Evolutionary conservation across 2,888 invertebrate species (phyloP).

Genomic region (Himalopsyche tibetana): DNA sequence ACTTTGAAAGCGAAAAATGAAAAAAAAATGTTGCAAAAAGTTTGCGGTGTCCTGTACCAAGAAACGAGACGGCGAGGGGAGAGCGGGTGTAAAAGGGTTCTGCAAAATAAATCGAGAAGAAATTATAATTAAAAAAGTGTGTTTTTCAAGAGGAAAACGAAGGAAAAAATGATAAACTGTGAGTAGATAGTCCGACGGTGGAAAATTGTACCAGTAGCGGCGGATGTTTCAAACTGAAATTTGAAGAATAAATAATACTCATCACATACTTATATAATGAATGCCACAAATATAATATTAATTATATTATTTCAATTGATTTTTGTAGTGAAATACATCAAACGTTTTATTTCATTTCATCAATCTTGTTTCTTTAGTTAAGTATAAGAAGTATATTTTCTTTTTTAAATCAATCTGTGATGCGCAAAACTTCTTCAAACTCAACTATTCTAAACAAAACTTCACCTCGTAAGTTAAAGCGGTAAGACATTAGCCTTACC

Average conservation of each 20-base stretch:
- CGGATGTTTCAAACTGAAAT: not conserved
- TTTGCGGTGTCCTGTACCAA: slow-evolving; percentile 34
- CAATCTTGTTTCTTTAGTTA: too few relatives aligned
- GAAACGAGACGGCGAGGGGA: slow-evolving; percentile 26
- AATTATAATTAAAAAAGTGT: slow-evolving; percentile 66
- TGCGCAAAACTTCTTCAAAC: too few relatives aligned
- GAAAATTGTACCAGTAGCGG: slow-evolving; percentile 51
- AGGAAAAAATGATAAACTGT: slow-evolving; percentile 65
- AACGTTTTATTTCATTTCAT: too few relatives aligned
- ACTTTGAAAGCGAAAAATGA: slow-evolving; percentile 25
- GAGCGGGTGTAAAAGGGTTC: slow-evolving; percentile 63
- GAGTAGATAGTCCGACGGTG: slow-evolving; percentile 62
- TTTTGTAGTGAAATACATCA: too few relatives aligned
- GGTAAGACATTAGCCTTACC: too few relatives aligned
- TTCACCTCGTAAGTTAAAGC: too few relatives aligned
- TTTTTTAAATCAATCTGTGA: too few relatives aligned
- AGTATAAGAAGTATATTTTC: too few relatives aligned
- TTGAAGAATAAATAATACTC: not conserved
- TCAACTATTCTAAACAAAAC: too few relatives aligned
- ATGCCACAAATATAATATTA: too few relatives aligned
- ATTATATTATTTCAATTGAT: too few relatives aligned
- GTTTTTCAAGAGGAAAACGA: slow-evolving; percentile 64
- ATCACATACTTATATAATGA: too few relatives aligned
- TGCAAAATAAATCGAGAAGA: slow-evolving; percentile 65
- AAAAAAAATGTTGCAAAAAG: slow-evolving; percentile 19